phyloP scores from a whole-genome alignment of 2,888 invertebrate species.

The Hemithea aestivaria region DNA sequence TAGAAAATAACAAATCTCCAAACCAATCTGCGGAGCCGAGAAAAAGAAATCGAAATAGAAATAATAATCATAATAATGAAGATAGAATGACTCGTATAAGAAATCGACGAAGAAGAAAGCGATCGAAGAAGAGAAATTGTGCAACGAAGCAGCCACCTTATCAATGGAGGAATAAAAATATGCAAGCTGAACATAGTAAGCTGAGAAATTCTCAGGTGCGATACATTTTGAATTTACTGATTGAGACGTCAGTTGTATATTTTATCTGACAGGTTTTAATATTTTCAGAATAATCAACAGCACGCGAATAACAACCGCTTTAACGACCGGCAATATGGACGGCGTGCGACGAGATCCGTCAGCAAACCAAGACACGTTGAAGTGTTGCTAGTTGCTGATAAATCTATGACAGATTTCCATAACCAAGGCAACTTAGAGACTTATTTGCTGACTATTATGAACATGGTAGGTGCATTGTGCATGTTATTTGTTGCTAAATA shows the following conservation, averaged over 20 bases:
- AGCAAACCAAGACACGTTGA: slow-evolving; percentile 90
- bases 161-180: slow-evolving; percentile 55
- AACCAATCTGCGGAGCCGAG: slow-evolving; percentile 37
- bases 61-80: slow-evolving; percentile 32
- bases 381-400: slow-evolving; percentile 92
- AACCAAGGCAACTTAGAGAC: slow-evolving; percentile 89
- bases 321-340: slow-evolving; percentile 29
- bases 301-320: slow-evolving; percentile 44
- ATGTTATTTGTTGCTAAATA: no score
- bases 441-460: slow-evolving; percentile 94
- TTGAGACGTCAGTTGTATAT: no score
- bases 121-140: slow-evolving; percentile 55
- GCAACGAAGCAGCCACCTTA: slow-evolving; percentile 71
- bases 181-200: slow-evolving; percentile 31
- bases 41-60: slow-evolving; percentile 43
- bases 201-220: slow-evolving; percentile 37
- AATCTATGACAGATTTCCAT: slow-evolving; percentile 92
- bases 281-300: slow-evolving; percentile 46
- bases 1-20: slow-evolving; percentile 51
- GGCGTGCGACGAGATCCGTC: slow-evolving; percentile 79
- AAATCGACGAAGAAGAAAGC: slow-evolving; percentile 58
- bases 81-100: slow-evolving; percentile 47
- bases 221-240: no score
- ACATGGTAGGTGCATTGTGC: slow-evolving; percentile 86
- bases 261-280: neutral